Conservation (phyloP, 2,888 invertebrate genomes). For the Drosophila parthenogenetica region DNA sequence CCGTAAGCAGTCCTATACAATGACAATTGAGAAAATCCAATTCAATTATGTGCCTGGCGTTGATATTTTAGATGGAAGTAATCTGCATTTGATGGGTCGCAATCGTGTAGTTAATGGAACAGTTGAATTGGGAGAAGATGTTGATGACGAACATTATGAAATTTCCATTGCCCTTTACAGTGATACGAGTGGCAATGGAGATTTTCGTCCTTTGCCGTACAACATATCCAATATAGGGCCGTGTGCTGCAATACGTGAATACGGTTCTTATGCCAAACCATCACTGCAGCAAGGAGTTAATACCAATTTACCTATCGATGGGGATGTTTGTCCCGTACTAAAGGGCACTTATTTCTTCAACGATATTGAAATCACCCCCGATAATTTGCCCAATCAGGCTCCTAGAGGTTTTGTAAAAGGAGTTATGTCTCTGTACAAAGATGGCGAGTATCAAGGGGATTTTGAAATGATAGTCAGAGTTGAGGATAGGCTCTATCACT, state of each 20-base stretch:
- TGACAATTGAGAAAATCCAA: background rate
- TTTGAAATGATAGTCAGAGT: background rate
- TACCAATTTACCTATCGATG: conserved; percentile 11
- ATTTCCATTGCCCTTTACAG: background rate
- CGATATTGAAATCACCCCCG: background rate
- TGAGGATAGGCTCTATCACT: no score
- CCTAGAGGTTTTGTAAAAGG: conserved; percentile 14
- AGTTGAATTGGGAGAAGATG: background rate
- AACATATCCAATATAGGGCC: background rate
- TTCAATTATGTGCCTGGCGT: background rate
- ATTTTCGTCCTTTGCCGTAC: background rate
- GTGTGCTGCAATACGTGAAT: background rate
- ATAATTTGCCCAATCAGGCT: background rate
- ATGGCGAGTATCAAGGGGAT: background rate
- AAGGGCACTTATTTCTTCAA: conserved; percentile 16
- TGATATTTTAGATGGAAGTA: background rate
- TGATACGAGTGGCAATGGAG: conserved; percentile 12
- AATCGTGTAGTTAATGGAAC: conserved; percentile 23
- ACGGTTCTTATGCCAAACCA: background rate
- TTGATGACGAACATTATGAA: conserved; percentile 1
- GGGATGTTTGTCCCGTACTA: conserved; percentile 4
- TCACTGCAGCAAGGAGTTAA: background rate
- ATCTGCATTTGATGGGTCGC: conserved; percentile 11
- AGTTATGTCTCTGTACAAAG: background rate
- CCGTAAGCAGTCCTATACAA: background rate